Conservation (phyloP, 2,797 vertebrate species). For the Helarctos malayanus region DNA sequence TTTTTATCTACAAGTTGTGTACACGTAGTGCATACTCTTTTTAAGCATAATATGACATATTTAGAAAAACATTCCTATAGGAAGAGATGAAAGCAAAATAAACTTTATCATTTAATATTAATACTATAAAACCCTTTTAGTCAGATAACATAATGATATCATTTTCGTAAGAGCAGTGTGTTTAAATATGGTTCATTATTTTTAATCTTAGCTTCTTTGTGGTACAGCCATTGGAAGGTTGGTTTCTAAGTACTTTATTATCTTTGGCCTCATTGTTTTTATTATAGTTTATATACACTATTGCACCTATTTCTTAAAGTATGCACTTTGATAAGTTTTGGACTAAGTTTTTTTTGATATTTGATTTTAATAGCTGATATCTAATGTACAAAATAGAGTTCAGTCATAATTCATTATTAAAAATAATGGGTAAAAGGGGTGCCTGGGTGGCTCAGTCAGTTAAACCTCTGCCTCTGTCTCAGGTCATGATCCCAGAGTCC, state of each 20-base stretch:
- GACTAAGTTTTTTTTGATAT: neutral
- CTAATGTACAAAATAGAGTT: neutral
- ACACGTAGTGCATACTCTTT: neutral
- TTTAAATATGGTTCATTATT: slow-evolving; percentile 48
- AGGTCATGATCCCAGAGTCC: too few species aligned
- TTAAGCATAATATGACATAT: neutral
- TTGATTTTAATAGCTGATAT: slow-evolving; percentile 23
- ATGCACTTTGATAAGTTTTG: neutral
- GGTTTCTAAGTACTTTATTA: neutral
- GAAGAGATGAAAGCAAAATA: slow-evolving; percentile 34
- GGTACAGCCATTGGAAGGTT: neutral
- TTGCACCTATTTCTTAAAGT: neutral
- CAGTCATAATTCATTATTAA: neutral
- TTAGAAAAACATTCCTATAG: slow-evolving; percentile 11
- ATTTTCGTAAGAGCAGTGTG: neutral
- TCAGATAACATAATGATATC: neutral
- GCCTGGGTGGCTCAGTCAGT: too few species aligned
- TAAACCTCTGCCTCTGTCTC: too few species aligned
- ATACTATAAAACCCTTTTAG: neutral
- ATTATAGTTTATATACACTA: neutral
- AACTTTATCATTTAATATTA: slow-evolving; percentile 11
- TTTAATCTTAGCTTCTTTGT: slow-evolving; percentile 41
- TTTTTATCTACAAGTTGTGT: slow-evolving; percentile 25
- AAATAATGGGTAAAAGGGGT: neutral
- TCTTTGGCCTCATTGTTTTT: slow-evolving; percentile 3